Conservation (phyloP, 2,113 vertebrate species). For the Castor canadensis region DNA sequence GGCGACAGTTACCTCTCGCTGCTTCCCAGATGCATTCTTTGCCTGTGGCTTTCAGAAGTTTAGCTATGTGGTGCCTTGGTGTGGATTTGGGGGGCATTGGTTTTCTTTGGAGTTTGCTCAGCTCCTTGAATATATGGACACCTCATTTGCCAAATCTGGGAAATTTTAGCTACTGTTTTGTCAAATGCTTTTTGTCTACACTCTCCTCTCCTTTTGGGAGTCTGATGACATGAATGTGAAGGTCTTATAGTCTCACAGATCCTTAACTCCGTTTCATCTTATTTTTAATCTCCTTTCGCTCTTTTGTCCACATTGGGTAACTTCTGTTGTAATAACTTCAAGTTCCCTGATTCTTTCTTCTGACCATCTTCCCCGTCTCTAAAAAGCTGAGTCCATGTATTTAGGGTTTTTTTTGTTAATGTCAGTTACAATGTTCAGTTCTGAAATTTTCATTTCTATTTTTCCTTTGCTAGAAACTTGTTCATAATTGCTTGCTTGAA, state of each 20-base stretch:
- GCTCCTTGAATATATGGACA: neutral
- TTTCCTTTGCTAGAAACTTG: neutral
- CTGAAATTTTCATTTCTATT: constrained; percentile 6
- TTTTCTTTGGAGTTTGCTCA: neutral
- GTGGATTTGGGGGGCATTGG: neutral
- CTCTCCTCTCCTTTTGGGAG: neutral
- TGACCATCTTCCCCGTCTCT: neutral
- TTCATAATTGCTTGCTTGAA: neutral
- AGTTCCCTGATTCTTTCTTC: constrained; percentile 11
- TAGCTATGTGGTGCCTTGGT: neutral
- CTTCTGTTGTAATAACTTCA: no score
- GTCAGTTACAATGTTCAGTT: neutral
- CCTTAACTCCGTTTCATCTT: no score
- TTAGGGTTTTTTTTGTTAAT: neutral
- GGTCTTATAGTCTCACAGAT: neutral
- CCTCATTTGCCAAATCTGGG: neutral
- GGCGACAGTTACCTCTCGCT: neutral
- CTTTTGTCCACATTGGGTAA: neutral
- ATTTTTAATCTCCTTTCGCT: neutral
- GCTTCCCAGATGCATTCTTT: constrained; percentile 5
- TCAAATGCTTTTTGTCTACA: constrained; percentile 1
- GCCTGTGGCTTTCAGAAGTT: neutral
- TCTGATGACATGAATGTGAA: neutral
- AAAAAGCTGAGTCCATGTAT: neutral
- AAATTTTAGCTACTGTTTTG: neutral